phyloP scores from a whole-genome alignment of 2,113 vertebrate species.

The Aphyosemion australe region DNA sequence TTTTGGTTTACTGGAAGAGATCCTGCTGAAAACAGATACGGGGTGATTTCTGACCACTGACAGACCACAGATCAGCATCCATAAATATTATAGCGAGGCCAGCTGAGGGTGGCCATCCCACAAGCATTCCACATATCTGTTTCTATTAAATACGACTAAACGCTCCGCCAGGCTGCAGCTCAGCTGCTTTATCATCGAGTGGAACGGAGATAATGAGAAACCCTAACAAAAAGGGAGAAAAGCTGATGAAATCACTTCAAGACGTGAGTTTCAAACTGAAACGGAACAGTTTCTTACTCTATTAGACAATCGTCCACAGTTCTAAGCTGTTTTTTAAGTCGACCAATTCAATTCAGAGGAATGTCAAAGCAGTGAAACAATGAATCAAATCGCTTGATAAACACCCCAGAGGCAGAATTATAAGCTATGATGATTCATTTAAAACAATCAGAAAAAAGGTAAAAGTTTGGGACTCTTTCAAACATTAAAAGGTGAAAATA shows the following conservation, averaged over 20 bases:
- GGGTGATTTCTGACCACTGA: constrained; percentile 74
- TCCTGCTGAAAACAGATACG: constrained; percentile 71
- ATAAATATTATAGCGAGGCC: constrained; percentile 70
- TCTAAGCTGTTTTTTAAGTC: background rate
- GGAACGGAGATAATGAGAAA: constrained; percentile 48
- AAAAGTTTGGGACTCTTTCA: too few species aligned
- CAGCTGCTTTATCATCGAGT: constrained; percentile 26
- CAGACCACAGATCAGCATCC: constrained; percentile 74
- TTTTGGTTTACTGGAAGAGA: constrained; percentile 74
- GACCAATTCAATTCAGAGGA: too few species aligned
- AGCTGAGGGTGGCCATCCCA: constrained; percentile 70
- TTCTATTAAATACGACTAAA: constrained; percentile 63
- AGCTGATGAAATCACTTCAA: constrained; percentile 42
- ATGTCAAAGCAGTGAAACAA: too few species aligned
- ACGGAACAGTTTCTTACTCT: background rate
- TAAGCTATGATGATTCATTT: too few species aligned
- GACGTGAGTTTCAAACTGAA: constrained; percentile 33
- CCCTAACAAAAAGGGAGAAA: constrained; percentile 7
- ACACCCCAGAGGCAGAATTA: too few species aligned
- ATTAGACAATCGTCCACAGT: background rate
- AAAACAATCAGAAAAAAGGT: too few species aligned
- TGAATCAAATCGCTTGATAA: too few species aligned
- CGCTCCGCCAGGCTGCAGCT: constrained; percentile 18
- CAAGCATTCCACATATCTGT: constrained; percentile 75
- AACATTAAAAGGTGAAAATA: too few species aligned